A percentile compares a stretch with the other conserved stretches of the same genome.
These are phyloP conservation scores for Apus apus DNA, from an alignment of 2,113 vertebrate species.

Conservation along the genomic window DNA sequence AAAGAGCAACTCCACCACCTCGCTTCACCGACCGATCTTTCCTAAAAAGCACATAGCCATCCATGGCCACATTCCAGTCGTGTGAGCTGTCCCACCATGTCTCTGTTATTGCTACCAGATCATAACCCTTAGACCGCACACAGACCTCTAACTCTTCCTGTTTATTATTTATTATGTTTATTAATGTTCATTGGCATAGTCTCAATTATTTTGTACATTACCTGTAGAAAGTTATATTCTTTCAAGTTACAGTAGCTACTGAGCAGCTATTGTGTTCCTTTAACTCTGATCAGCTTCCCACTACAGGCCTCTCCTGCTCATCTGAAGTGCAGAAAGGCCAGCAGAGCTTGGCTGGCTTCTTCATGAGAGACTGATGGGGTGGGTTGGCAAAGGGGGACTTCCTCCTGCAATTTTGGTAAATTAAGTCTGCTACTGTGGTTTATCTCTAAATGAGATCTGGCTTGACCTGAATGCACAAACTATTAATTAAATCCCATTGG, in stretches of 20 bases:
- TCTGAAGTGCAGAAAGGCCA: background rate
- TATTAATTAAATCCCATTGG: background rate
- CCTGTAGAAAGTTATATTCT: background rate
- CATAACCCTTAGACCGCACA: too few species aligned
- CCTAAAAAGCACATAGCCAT: too few species aligned
- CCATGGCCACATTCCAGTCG: too few species aligned
- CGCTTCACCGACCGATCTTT: too few species aligned
- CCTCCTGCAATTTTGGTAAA: background rate
- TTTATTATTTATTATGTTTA: too few species aligned
- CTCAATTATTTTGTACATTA: background rate
- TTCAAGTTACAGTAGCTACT: background rate
- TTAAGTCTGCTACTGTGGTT: background rate
- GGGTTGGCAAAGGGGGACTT: background rate
- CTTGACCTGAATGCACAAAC: background rate
- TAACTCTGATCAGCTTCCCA: background rate
- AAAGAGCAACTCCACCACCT: too few species aligned
- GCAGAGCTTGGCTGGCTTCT: background rate
- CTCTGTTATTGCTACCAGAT: too few species aligned
- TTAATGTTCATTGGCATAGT: background rate
- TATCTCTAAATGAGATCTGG: background rate
- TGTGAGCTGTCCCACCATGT: too few species aligned
- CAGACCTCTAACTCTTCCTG: too few species aligned
- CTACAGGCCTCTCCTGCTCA: background rate
- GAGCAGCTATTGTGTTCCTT: background rate
- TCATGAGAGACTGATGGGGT: rapidly evolving